These are phyloP conservation scores for Agonum fuliginosum DNA, from an alignment of 2,888 invertebrate species.

Conservation along the genomic window DNA sequence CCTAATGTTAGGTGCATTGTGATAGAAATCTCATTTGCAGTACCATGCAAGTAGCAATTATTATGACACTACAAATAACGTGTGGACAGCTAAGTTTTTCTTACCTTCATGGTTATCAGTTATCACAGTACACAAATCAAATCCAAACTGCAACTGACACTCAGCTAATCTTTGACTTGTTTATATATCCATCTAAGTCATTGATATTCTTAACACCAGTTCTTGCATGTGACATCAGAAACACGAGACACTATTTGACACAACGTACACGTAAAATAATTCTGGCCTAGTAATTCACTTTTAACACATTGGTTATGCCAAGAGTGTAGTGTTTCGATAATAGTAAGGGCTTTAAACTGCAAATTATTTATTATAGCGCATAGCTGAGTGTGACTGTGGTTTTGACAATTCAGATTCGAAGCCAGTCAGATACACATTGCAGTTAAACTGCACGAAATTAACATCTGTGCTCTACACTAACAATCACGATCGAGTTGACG, in stretches of 20 bases:
- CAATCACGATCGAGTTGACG: no score
- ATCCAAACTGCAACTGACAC: conserved; percentile 1
- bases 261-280: background rate
- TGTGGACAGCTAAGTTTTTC: background rate
- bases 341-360: background rate
- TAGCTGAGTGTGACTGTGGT: background rate
- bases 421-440: no score
- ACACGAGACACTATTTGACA: background rate
- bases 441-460: no score
- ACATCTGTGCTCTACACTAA: no score
- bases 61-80: no score
- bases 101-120: background rate
- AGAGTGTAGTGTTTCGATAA: conserved; percentile 20
- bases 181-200: conserved; percentile 40
- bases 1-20: no score
- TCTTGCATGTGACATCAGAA: conserved; percentile 10
- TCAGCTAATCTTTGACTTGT: background rate
- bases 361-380: background rate
- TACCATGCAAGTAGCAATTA: no score
- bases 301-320: conserved; percentile 10
- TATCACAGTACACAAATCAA: no score
- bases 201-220: conserved; percentile 4
- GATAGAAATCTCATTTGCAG: no score
- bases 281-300: conserved; percentile 36
- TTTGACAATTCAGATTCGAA: background rate